Evolutionary conservation across 37 sponge, comb jelly and placozoan species (phyloP).

Genomic region (Petrosia ficiformis): DNA sequence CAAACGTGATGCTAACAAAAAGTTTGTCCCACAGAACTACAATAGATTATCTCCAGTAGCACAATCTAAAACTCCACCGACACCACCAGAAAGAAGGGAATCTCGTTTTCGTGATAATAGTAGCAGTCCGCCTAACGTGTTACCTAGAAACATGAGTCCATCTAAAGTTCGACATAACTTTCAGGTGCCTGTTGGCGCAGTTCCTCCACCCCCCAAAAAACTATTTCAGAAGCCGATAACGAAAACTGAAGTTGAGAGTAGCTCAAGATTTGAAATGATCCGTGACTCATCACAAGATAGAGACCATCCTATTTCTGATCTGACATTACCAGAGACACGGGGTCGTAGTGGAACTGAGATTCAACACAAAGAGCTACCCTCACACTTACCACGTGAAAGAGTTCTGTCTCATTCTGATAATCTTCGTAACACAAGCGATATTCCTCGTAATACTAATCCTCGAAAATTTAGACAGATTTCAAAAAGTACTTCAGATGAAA

Average conservation of each 20-base stretch:
- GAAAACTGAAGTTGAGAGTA: not conserved
- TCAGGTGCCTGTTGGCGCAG: not conserved
- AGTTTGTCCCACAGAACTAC: too few relatives aligned
- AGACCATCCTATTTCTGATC: conserved; percentile 6
- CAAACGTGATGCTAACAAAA: too few relatives aligned
- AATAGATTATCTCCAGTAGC: too few relatives aligned
- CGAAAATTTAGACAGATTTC: not conserved
- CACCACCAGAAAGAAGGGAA: not conserved
- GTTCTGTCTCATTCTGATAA: not conserved
- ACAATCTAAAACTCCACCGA: not conserved
- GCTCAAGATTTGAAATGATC: not conserved
- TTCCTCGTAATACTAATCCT: not conserved
- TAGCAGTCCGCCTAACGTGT: not conserved
- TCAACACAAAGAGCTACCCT: not conserved
- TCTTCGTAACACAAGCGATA: not conserved
- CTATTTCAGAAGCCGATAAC: not conserved
- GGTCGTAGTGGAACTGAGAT: not conserved
- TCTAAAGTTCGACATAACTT: not conserved
- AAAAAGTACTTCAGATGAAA: conserved; percentile 5
- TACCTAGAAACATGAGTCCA: not conserved
- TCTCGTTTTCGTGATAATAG: not conserved
- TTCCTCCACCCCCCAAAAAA: not conserved
- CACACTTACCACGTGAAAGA: not conserved
- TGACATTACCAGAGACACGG: not conserved
- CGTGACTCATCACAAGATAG: not conserved